phyloP scores from a whole-genome alignment of 23 tunicate species.

The Diplosoma virens region DNA sequence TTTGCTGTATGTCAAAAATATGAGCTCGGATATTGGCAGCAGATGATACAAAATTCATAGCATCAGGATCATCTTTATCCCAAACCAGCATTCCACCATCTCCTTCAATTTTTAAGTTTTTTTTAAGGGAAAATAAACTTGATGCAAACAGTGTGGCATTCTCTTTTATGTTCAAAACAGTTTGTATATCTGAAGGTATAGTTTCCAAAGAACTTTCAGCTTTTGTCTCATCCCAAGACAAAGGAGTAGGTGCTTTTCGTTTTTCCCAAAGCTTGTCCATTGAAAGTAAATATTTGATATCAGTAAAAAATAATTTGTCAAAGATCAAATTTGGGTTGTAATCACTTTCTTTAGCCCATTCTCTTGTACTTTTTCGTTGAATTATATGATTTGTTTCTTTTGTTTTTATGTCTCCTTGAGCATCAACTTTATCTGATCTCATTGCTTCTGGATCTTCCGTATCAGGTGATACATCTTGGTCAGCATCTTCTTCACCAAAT shows the following conservation, averaged over 20 bases:
- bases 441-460: constrained; percentile 82
- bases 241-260: constrained; percentile 59
- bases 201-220: not conserved
- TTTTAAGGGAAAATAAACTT: constrained; percentile 52
- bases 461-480: constrained; percentile 97
- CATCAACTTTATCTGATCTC: not conserved
- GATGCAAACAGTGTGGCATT: constrained; percentile 54
- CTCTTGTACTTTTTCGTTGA: constrained; percentile 57
- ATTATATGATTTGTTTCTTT: not conserved
- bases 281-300: constrained; percentile 71
- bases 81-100: constrained; percentile 64
- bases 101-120: constrained; percentile 23
- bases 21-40: constrained; percentile 90
- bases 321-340: constrained; percentile 60
- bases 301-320: constrained; percentile 67
- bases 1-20: constrained; percentile 65
- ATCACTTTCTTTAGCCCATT: constrained; percentile 81
- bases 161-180: constrained; percentile 32
- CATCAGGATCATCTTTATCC: constrained; percentile 85
- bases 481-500: constrained; percentile 97
- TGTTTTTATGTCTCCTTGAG: not conserved
- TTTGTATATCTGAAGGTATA: constrained; percentile 22
- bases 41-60: constrained; percentile 73
- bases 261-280: constrained; percentile 93
- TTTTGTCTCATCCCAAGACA: constrained; percentile 47